Evolutionary conservation across 1,140 invertebrate genomes (phyloP).

Genomic region (Drosophila trapezifrons): DNA sequence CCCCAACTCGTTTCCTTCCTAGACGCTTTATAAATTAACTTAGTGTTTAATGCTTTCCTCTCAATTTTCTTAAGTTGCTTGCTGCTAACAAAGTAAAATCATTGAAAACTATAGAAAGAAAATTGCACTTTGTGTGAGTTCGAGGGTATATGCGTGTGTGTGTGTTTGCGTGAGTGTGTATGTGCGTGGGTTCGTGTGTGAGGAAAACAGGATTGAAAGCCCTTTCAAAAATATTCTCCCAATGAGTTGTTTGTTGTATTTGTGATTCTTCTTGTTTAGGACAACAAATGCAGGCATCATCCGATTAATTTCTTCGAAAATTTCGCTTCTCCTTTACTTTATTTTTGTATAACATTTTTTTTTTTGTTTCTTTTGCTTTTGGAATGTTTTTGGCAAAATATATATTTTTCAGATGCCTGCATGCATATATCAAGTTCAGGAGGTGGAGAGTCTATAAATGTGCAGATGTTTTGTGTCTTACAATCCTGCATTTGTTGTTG

Average conservation of each 20-base stretch:
- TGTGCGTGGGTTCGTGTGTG: not conserved
- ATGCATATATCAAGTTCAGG: slow-evolving; percentile 28
- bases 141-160: slow-evolving; percentile 17
- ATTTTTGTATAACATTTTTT: slow-evolving; percentile 14
- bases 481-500: slow-evolving; percentile 50
- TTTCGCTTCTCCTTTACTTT: slow-evolving; percentile 21
- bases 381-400: slow-evolving; percentile 65
- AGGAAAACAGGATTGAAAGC: slow-evolving; percentile 32
- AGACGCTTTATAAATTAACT: slow-evolving; percentile 55
- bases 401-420: slow-evolving; percentile 28
- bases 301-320: slow-evolving; percentile 22
- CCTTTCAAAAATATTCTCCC: slow-evolving; percentile 25
- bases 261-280: slow-evolving; percentile 53
- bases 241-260: slow-evolving; percentile 51
- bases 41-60: slow-evolving; percentile 52
- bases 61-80: slow-evolving; percentile 62
- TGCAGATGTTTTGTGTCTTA: slow-evolving; percentile 13
- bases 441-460: slow-evolving; percentile 25
- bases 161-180: slow-evolving; percentile 2
- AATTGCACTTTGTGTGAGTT: slow-evolving; percentile 69
- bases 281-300: slow-evolving; percentile 49
- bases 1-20: slow-evolving; percentile 9
- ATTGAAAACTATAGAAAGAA: slow-evolving; percentile 47
- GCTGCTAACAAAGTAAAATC: slow-evolving; percentile 51
- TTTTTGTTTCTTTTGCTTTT: slow-evolving; percentile 36